A percentile compares a stretch with the other conserved stretches of the same genome.
phyloP scores from a whole-genome alignment of 2,888 invertebrate species.

The Pristionchus japonicus region DNA sequence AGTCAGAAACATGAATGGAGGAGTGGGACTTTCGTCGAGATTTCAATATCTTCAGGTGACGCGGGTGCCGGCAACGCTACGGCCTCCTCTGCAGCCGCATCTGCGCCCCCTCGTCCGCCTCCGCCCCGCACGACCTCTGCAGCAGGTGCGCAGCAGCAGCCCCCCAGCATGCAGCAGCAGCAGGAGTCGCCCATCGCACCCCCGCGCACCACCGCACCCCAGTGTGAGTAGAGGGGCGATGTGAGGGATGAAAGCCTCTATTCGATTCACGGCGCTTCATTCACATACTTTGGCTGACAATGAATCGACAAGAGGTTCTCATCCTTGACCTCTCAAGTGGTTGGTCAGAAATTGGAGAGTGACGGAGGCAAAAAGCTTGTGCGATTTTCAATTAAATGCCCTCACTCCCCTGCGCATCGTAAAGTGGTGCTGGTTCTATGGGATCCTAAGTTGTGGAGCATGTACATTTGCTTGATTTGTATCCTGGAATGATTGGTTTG shows the following conservation, averaged over 20 bases:
- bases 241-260: not conserved
- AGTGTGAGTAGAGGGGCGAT: constrained; percentile 52
- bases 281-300: too few relatives aligned
- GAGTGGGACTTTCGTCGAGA: too few relatives aligned
- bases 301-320: not conserved
- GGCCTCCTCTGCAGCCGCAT: not conserved
- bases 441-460: not conserved
- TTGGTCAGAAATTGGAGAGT: not conserved
- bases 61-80: not conserved
- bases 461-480: not conserved
- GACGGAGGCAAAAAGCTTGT: not conserved
- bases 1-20: not conserved
- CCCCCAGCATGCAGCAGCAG: constrained; percentile 59
- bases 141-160: constrained; percentile 54
- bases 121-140: constrained; percentile 51
- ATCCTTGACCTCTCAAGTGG: not conserved
- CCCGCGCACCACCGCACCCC: constrained; percentile 60
- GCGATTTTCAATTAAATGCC: not conserved
- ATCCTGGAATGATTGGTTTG: not conserved
- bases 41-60: not conserved
- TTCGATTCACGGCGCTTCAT: not conserved
- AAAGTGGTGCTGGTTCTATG: not conserved
- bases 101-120: constrained; percentile 49
- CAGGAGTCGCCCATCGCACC: constrained; percentile 61
- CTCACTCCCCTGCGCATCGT: not conserved